These are phyloP conservation scores for Campylomormyrus tamandua DNA, from an alignment of 2,113 vertebrate genomes.

Conservation along the genomic window DNA sequence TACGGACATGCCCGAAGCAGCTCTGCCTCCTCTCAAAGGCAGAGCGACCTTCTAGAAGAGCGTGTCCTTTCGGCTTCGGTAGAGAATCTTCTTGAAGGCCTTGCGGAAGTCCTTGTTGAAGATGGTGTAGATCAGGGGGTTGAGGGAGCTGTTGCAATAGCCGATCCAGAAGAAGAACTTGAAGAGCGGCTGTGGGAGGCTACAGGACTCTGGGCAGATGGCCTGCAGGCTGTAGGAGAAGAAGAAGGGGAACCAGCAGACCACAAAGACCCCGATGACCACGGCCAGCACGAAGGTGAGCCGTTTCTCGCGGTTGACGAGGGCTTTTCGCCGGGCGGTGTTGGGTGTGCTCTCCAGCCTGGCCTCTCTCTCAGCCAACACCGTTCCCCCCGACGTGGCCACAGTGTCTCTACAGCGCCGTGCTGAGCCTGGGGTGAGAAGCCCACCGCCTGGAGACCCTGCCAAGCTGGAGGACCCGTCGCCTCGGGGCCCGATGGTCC, in stretches of 20 bases:
- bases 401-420: constrained; percentile 45
- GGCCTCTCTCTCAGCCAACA: constrained; percentile 38
- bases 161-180: constrained; percentile 72
- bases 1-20: neutral
- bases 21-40: neutral
- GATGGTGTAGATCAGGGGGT: constrained; percentile 73
- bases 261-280: constrained; percentile 79
- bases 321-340: constrained; percentile 61
- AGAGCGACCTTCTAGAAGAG: constrained; percentile 31
- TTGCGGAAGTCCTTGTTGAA: constrained; percentile 74
- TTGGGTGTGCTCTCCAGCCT: constrained; percentile 34
- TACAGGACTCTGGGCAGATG: constrained; percentile 65
- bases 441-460: neutral
- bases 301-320: constrained; percentile 72
- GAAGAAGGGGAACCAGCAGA: constrained; percentile 92
- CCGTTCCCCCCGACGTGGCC: constrained; percentile 54
- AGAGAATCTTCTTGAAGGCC: constrained; percentile 66
- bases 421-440: constrained; percentile 24
- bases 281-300: constrained; percentile 83
- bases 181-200: constrained; percentile 57
- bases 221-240: constrained; percentile 78
- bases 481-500: neutral
- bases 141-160: constrained; percentile 78
- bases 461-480: constrained; percentile 17
- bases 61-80: constrained; percentile 44